Base-by-base conservation (phyloP, 2,888 invertebrate genomes). In the Scaptomyza parva region DNA sequence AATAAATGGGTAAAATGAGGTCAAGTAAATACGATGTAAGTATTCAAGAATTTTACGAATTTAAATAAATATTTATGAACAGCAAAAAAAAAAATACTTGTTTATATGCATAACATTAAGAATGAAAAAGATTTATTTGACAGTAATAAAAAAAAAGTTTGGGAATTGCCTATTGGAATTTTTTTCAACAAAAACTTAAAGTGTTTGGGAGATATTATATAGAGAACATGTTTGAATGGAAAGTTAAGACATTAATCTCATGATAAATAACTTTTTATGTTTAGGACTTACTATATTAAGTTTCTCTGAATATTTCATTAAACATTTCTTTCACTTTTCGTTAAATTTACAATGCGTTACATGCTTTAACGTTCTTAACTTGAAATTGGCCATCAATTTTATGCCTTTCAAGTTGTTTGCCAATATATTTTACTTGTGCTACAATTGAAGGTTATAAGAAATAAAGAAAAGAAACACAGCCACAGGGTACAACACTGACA, bases 1-100 rank as follows among this genome's bases (percentile, higher is more conserved):
- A 92, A 92, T 92, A 92, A 92, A 92, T 91, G 91, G 92, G 92
- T 92, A 92, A 92, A 92, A 92, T 92, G 92, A 92, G 92, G 92
- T 92, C 92, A 92, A 92, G 91, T 92, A 92, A 92, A 92, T 92
- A 92, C 92, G 92, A 92, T 92, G 92, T 92, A 89, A 92, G 92
- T 92, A 91, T 66, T 52, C 41, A 37, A 68, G 24, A 48, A 35
- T 30, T 28, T 11, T 8, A 44, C 14, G 12, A 11, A 3, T 47
- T 1, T 20, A 3, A 3, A n/a, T 2, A 2, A 0, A 9, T 9
- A 33, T 3, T 2, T n/a, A 18, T 7, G 24, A 26, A 44, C 2
- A n/a, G n/a, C 22, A 8, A 18, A 39, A 18, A 3, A 14, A 43
- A 9, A 14, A 33, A 28, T 26, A 30, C 47, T 35, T 33, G 53